Conservation (phyloP, 2,797 vertebrate species). For the Parauchenoglanis punctatus region DNA sequence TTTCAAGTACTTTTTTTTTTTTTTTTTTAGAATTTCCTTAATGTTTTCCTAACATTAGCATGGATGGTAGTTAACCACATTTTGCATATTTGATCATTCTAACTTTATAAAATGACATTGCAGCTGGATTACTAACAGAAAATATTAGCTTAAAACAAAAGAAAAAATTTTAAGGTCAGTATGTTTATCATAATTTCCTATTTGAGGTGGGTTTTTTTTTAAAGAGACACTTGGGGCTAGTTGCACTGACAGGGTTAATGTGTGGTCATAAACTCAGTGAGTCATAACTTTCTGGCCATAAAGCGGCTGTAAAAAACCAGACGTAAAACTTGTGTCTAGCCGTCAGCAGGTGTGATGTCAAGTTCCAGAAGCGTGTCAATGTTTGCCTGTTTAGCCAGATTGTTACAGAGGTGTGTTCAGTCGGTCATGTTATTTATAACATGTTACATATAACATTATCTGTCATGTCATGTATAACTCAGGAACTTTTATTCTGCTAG, state of each 20-base stretch:
- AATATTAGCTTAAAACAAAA: not conserved
- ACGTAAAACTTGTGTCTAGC: not conserved
- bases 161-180: not conserved
- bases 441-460: no score
- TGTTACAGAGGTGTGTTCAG: not conserved
- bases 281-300: not conserved
- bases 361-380: not conserved
- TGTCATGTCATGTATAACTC: no score
- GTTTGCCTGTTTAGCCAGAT: not conserved
- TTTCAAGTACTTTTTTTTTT: not conserved
- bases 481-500: not conserved
- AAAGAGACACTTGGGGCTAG: not conserved
- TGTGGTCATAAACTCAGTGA: not conserved
- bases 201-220: not conserved
- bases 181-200: not conserved
- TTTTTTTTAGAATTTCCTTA: not conserved
- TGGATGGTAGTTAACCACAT: not conserved
- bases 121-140: not conserved
- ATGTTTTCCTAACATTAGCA: not conserved
- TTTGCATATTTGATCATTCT: not conserved
- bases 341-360: not conserved
- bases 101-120: not conserved
- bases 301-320: not conserved
- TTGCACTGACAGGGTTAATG: not conserved
- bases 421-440: no score